Base-by-base conservation (phyloP, 1,140 invertebrate species). In the Drosophila mauritiana region DNA sequence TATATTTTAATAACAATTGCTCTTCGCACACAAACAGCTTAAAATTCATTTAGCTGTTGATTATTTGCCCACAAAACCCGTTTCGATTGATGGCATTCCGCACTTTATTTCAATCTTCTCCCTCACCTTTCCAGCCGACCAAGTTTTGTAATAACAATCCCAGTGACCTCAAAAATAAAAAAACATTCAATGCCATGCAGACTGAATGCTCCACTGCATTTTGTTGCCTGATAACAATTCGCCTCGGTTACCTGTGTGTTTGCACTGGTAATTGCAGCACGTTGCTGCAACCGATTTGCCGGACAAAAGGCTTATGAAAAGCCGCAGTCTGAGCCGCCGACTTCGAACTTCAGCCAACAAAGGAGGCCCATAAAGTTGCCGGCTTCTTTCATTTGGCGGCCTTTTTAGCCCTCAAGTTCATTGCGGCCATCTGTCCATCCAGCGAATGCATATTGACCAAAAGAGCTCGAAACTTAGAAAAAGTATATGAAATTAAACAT, bases 331-430 rank as follows among this genome's bases (percentile, higher is more conserved):
- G 40, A 40, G 37, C 69, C 15, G 15, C 40, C 39, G 20, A n/a
- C 61, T 70, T 54, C 45, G 20, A 65, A 51, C 64, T 64, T 51
- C 61, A 65, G 45, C 36, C 43, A 34, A 55, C 64, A 61, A 56
- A 59, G 70, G 67, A 49, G 51, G 31, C 13, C 37, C 67, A 57
- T 69, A 70, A 70, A 70, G 64, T 49, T 57, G 13, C 64, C 51
- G 25, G 51, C 45, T 57, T 45, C 43, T 49, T 56, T 68, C 65
- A 69, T 48, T 68, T 40, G 65, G 39, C 31, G 67, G 37, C 53
- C 65, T 57, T 42, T 42, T 42, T 13, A 42, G 53, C 45, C 64
- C 75, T 70, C 75, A 83, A 84, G 75, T 83, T 79, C 75, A 82
- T 74, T 65, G 46, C 54, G 54, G 45, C 53, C 46, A 70, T 59